Base-by-base conservation (phyloP, 53 echinoderm and acorn worm genomes). In the Paelopatides confundens region DNA sequence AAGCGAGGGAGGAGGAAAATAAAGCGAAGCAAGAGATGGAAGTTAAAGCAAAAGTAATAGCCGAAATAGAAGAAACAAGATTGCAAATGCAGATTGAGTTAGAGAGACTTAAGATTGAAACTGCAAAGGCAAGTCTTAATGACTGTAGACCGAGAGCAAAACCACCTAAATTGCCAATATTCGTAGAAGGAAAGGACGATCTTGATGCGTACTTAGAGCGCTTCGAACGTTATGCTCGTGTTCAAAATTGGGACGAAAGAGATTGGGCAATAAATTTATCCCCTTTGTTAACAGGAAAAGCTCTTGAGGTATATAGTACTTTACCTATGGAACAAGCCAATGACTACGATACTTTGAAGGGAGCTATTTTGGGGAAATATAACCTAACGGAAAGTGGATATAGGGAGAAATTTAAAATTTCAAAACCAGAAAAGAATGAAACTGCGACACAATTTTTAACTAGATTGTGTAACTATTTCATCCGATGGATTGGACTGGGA, bases 171-270 rank as follows among this genome's bases (percentile, higher is more conserved):
- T 43, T 87, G 1, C 87, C 77, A 9, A 27, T 2, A 12, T 87
- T 64, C 38, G 2, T n/a, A n/a, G 89, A 89, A 49, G 66, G n/a
- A n/a, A 88, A 50, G 2, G 83, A 89, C 36, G 53, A 89, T 13
- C 27, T 89, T 30, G 89, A 89, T 69, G 89, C 89, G 1, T 89
- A 82, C 31, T n/a, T 89, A 13, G 62, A 52, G 23, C 31, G 89
- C 24, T 89, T 89, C 30, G 89, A 89, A 62, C 17, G 89, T 27
- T 82, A 89, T 50, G 69, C 82, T 0, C 32, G 3, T 40, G 69
- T 49, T 0, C 68, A 66, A 31, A 64, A 63, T 5, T 89, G 89
- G 89, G 11, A 8, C 3, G 11, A 31, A 21, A 2, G n/a, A 2
- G 66, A 48, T 31, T 89, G 89, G 89, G 89, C 89, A 33, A 52